These are phyloP conservation scores for Steinernema carpocapsae DNA, from an alignment of 2,888 invertebrate genomes.

Conservation along the genomic window DNA sequence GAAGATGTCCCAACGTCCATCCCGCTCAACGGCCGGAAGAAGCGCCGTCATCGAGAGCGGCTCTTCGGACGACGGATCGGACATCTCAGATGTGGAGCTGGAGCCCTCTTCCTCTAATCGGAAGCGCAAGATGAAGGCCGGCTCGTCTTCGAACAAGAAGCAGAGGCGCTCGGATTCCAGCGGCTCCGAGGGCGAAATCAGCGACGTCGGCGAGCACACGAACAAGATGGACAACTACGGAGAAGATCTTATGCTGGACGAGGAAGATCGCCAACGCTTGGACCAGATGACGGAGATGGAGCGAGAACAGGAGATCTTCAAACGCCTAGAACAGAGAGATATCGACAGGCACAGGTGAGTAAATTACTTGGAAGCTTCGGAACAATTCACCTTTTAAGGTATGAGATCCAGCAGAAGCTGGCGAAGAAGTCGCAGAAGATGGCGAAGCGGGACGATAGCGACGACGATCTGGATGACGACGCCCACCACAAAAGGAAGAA, in stretches of 20 bases:
- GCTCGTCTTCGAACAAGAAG: neutral
- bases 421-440: slow-evolving; percentile 35
- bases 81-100: slow-evolving; percentile 2
- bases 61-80: slow-evolving; percentile 23
- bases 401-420: slow-evolving; percentile 39
- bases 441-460: slow-evolving; percentile 19
- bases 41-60: slow-evolving; percentile 32
- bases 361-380: too few relatives aligned
- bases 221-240: neutral
- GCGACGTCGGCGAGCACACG: slow-evolving; percentile 19
- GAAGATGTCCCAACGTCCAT: slow-evolving; percentile 26
- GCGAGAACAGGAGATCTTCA: slow-evolving; percentile 93
- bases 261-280: slow-evolving; percentile 86
- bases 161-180: slow-evolving; percentile 12
- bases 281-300: slow-evolving; percentile 93
- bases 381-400: slow-evolving; percentile 2
- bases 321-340: slow-evolving; percentile 91
- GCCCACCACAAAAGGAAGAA: slow-evolving; percentile 29
- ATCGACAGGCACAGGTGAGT: slow-evolving; percentile 78
- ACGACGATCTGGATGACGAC: slow-evolving; percentile 30
- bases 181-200: slow-evolving; percentile 18
- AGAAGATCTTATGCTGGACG: slow-evolving; percentile 94
- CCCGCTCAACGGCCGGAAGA: slow-evolving; percentile 4
- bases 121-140: slow-evolving; percentile 6
- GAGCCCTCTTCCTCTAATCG: neutral